A percentile compares a stretch with the other conserved stretches of the same genome.
These are phyloP conservation scores for Volucella bombylans DNA, from an alignment of 2,888 invertebrate genomes.

Conservation along the genomic window DNA sequence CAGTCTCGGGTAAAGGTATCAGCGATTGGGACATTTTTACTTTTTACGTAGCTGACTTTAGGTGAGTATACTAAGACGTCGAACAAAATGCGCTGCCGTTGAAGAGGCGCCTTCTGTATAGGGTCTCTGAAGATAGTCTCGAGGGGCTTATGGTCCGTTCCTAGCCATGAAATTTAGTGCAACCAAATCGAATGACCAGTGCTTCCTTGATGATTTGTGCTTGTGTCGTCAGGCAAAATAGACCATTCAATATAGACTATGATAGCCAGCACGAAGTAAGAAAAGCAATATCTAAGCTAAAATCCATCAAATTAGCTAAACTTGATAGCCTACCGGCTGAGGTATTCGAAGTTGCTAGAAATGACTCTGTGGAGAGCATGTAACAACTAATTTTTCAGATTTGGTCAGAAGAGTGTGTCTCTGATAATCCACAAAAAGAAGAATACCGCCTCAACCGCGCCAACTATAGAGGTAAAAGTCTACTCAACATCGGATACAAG, in stretches of 20 bases:
- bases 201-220: conserved; percentile 73
- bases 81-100: conserved; percentile 76
- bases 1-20: conserved; percentile 73
- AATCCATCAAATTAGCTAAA: too few species aligned
- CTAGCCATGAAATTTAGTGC: conserved; percentile 76
- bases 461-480: too few species aligned
- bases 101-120: conserved; percentile 52
- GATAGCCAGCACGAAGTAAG: too few species aligned
- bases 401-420: too few species aligned
- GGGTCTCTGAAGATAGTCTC: conserved; percentile 76
- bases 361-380: too few species aligned
- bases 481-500: too few species aligned
- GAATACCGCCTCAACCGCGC: too few species aligned
- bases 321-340: conserved; percentile 71
- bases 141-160: conserved; percentile 76
- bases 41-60: conserved; percentile 74
- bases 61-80: conserved; percentile 74
- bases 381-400: too few species aligned
- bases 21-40: conserved; percentile 75
- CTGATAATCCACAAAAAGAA: too few species aligned
- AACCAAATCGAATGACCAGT: conserved; percentile 77
- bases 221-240: conserved; percentile 72
- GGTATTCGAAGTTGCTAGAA: conserved; percentile 6
- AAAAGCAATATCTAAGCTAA: too few species aligned
- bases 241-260: too few species aligned